Conservation (phyloP, 2,797 vertebrate species). For the Micropoecilia bifurca region DNA sequence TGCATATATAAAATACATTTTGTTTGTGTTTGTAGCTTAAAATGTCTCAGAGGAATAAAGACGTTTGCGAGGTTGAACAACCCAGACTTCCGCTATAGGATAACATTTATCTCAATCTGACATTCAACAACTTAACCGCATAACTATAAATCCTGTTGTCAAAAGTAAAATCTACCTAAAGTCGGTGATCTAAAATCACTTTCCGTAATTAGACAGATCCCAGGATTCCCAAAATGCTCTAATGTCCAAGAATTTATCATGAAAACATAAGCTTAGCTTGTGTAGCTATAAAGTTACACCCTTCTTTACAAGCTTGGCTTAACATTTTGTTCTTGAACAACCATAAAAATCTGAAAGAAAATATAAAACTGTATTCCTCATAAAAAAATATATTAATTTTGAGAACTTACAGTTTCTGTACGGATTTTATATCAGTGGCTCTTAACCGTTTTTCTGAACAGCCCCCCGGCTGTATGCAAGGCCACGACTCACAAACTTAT, state of each 20-base stretch:
- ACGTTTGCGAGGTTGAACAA: neutral
- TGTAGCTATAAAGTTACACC: conserved; percentile 7
- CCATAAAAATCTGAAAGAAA: conserved; percentile 22
- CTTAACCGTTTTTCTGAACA: neutral
- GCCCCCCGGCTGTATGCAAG: neutral
- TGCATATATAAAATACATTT: neutral
- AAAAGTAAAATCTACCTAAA: neutral
- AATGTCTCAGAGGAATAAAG: neutral
- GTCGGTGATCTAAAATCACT: neutral
- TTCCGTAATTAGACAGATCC: conserved; percentile 2
- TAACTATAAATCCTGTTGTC: neutral
- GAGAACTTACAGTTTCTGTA: neutral
- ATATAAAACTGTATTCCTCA: conserved; percentile 15
- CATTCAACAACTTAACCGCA: neutral
- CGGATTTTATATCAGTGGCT: neutral
- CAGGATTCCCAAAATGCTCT: conserved; percentile 6
- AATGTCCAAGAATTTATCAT: conserved; percentile 13
- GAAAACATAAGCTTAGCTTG: conserved; percentile 4
- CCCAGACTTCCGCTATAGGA: neutral
- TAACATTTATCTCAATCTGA: neutral
- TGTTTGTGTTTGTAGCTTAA: neutral
- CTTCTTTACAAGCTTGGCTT: conserved; percentile 14
- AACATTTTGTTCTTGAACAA: conserved; percentile 10
- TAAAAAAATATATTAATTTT: conserved; percentile 3
- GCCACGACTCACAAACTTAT: neutral